Evolutionary conservation across 2,113 vertebrate genomes (phyloP).

Genomic region (sheep (Ovis aries)): DNA sequence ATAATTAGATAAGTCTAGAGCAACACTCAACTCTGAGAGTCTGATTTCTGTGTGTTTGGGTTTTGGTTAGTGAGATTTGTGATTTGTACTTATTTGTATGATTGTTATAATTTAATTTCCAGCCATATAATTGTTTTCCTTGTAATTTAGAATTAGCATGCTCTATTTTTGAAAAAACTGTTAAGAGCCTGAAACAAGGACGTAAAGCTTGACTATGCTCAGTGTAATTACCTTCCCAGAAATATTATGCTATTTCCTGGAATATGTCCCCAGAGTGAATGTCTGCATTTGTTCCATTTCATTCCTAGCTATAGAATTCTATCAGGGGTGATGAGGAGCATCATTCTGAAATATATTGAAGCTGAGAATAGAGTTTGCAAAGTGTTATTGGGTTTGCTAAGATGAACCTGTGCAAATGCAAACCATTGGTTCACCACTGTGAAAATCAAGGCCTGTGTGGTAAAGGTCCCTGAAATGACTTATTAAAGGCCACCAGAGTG

Average conservation of each 20-base stretch:
- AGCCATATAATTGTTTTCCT: slow-evolving; percentile 51
- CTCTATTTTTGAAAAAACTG: slow-evolving; percentile 1
- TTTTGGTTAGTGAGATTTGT: slow-evolving; percentile 18
- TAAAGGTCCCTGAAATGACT: slow-evolving; percentile 2
- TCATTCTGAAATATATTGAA: slow-evolving; percentile 66
- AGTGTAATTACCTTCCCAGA: slow-evolving; percentile 61
- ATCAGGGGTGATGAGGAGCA: slow-evolving; percentile 57
- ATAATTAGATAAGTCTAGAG: neutral
- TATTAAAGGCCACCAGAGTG: slow-evolving; percentile 32
- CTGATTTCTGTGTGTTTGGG: neutral
- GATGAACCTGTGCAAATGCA: slow-evolving; percentile 52
- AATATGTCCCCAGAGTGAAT: slow-evolving; percentile 58
- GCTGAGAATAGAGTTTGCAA: slow-evolving; percentile 53
- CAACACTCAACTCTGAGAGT: neutral
- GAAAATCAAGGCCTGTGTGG: neutral
- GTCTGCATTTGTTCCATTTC: slow-evolving; percentile 60
- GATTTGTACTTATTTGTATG: slow-evolving; percentile 35
- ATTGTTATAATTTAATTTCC: slow-evolving; percentile 27
- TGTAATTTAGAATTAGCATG: slow-evolving; percentile 49
- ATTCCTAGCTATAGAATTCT: slow-evolving; percentile 47
- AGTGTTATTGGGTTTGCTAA: slow-evolving; percentile 64
- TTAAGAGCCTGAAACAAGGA: slow-evolving; percentile 37
- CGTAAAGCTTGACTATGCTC: slow-evolving; percentile 43
- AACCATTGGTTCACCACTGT: neutral
- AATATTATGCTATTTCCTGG: slow-evolving; percentile 58